Percentiles rank a stretch among this genome's conserved stretches.
Conservation (phyloP, 2,113 vertebrate genomes). For the Megaceryle torquata region DNA sequence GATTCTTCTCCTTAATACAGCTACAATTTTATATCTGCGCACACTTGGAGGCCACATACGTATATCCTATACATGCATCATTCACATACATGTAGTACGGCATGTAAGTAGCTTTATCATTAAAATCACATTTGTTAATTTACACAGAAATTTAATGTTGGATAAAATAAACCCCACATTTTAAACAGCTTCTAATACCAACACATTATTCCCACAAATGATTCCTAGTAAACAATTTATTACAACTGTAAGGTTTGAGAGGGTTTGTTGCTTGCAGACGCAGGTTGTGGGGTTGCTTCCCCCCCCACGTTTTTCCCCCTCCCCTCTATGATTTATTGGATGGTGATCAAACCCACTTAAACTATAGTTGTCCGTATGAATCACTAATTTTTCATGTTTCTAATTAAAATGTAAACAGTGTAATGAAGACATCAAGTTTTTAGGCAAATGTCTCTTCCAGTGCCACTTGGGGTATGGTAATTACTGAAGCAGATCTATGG, state of each 20-base stretch:
- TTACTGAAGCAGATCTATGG: slow-evolving; percentile 95
- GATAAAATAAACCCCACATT: slow-evolving; percentile 70
- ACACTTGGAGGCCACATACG: not conserved
- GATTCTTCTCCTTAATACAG: not conserved
- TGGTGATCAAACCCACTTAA: slow-evolving; percentile 78
- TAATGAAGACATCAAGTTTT: slow-evolving; percentile 99
- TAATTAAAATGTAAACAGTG: slow-evolving; percentile 99
- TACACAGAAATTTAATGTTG: slow-evolving; percentile 66
- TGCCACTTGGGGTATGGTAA: slow-evolving; percentile 98
- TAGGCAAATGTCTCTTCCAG: slow-evolving; percentile 90
- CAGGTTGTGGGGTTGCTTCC: not conserved
- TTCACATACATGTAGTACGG: slow-evolving; percentile 23
- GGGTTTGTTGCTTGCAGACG: not conserved
- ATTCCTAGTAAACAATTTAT: slow-evolving; percentile 74
- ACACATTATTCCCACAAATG: slow-evolving; percentile 69
- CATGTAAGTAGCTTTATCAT: slow-evolving; percentile 54
- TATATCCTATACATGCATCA: not conserved
- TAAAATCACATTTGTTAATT: slow-evolving; percentile 69
- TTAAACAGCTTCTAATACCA: slow-evolving; percentile 70
- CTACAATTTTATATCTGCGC: not conserved
- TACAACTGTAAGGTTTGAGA: slow-evolving; percentile 41
- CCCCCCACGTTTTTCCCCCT: not conserved
- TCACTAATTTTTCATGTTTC: slow-evolving; percentile 89
- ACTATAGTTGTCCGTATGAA: slow-evolving; percentile 82
- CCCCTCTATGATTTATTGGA: slow-evolving; percentile 74